Evolutionary conservation across 53 echinoderm and acorn worm species (phyloP), one percentile per base, ranked within the genome.

Genomic region (Crossaster papposus): DNA sequence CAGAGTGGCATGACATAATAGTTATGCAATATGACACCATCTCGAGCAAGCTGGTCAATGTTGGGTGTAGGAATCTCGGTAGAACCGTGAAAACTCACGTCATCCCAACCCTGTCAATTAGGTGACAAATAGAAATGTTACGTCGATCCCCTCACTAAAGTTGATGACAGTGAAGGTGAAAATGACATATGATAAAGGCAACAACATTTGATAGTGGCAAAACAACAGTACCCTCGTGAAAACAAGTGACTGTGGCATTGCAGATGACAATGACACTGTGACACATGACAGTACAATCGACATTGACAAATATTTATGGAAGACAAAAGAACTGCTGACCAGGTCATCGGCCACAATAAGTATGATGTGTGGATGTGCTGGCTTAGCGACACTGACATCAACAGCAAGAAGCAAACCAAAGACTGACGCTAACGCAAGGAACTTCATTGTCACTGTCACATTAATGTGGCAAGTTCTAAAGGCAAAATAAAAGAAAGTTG

Each of bases 51-150:
- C 30, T 91, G 53, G 63, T 96, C 96, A 23, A 96, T 93, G 54
- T 96, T 92, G 15, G 96, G 96, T 20, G 96, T 96, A 20, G 93
- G 93, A 36, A 96, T 96, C 90, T 95, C 93, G 22, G 89, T 38
- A 20, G 96, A 96, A 12, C 96, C 96, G 65, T 96, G 96, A 62
- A 96, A 96, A 90, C 96, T 96, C 54, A 96, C 96, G 79, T 96
- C 96, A 81, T 96, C 83, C 96, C 96, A 96, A 22, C 96, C 96
- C 96, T 96, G 90, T 32, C 28, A 54, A 32, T 31, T 44, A 9
- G 5, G 44, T 14, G 72, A 44, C 62, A n/a, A 51, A 4, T 13
- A 52, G 8, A 52, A 52, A 52, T 52, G 7, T 52, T 52, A n/a
- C n/a, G n/a, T n/a, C n/a, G n/a, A n/a, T n/a, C n/a, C n/a, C n/a